phyloP scores from a whole-genome alignment of 2,113 vertebrate species.

The Oncorhynchus nerka region DNA sequence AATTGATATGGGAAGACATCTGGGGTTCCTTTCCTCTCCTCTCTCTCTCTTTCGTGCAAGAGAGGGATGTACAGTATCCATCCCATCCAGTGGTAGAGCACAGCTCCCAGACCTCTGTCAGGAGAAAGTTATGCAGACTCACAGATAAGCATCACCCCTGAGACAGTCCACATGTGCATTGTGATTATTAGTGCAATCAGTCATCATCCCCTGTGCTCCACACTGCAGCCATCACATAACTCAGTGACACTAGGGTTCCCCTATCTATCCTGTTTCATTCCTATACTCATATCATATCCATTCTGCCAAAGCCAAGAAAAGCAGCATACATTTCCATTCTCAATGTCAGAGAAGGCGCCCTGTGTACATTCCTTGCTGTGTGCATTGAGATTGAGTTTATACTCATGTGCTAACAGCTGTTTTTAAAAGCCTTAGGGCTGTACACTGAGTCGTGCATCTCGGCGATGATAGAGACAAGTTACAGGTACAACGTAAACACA shows the following conservation, averaged over 20 bases:
- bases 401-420: constrained; percentile 14
- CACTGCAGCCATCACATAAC: constrained; percentile 42
- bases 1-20: constrained; percentile 27
- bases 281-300: not conserved
- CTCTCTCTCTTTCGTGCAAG: not conserved
- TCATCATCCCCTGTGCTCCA: constrained; percentile 37
- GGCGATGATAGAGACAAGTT: not conserved
- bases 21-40: constrained; percentile 14
- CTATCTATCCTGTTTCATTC: not conserved
- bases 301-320: constrained; percentile 41
- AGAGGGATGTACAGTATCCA: not conserved
- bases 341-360: constrained; percentile 20
- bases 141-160: constrained; percentile 27
- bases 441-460: constrained; percentile 4
- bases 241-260: constrained; percentile 35
- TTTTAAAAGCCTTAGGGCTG: constrained; percentile 1
- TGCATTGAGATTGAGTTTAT: constrained; percentile 39
- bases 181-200: constrained; percentile 38
- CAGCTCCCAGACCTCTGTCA: not conserved
- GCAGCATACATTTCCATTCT: constrained; percentile 31
- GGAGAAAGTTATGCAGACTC: constrained; percentile 3
- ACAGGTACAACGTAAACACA: constrained; percentile 4
- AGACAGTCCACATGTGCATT: constrained; percentile 33
- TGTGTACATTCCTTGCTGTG: constrained; percentile 45
- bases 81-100: not conserved